Conservation (phyloP, 2,888 invertebrate species). For the Drosophila mercatorum region DNA sequence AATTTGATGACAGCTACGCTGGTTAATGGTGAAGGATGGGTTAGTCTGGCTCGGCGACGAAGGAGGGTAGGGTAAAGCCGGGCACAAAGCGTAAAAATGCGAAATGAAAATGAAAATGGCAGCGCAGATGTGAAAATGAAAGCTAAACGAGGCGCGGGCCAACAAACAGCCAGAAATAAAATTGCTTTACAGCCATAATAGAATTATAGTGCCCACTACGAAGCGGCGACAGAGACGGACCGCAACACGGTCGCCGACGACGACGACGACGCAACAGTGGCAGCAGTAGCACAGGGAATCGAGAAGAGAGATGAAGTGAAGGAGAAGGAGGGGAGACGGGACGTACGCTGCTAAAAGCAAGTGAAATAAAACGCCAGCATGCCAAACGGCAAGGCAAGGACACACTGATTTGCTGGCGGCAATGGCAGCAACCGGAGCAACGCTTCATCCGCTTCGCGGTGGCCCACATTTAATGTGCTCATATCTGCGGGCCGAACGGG, state of each 20-base stretch:
- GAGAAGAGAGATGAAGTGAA: background rate
- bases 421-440: constrained; percentile 39
- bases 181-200: constrained; percentile 75
- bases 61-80: background rate
- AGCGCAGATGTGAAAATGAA: constrained; percentile 62
- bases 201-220: constrained; percentile 71
- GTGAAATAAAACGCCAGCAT: constrained; percentile 60
- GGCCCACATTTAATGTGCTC: constrained; percentile 64
- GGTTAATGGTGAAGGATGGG: constrained; percentile 35
- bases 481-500: constrained; percentile 35
- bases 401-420: constrained; percentile 61
- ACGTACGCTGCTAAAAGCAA: constrained; percentile 37
- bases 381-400: constrained; percentile 51
- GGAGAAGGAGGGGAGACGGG: background rate
- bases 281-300: background rate
- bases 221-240: constrained; percentile 34
- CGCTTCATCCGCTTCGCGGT: constrained; percentile 59
- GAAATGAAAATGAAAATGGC: constrained; percentile 59
- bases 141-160: constrained; percentile 47
- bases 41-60: background rate
- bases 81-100: constrained; percentile 58
- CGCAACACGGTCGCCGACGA: constrained; percentile 26
- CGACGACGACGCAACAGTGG: background rate
- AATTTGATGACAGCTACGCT: constrained; percentile 72
- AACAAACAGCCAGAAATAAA: constrained; percentile 56